A percentile compares a stretch with the other conserved stretches of the same genome.
Conservation (phyloP, 2,888 invertebrate species). For the Pelosia muscerda region DNA sequence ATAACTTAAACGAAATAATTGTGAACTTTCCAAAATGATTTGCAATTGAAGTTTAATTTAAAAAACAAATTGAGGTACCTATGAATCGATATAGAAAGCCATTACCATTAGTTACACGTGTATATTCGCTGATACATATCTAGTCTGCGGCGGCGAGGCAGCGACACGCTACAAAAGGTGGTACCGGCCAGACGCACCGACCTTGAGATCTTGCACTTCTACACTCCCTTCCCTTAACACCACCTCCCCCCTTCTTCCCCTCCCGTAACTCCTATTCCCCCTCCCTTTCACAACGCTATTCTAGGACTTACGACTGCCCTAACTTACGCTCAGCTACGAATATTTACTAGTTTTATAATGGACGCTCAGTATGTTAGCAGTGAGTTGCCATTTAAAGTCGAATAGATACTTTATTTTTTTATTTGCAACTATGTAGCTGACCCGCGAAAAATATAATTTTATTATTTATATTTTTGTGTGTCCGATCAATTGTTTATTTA, state of each 20-base stretch:
- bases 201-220: constrained; percentile 77
- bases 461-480: too few relatives aligned
- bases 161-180: constrained; percentile 43
- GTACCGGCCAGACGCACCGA: constrained; percentile 63
- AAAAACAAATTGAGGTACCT: constrained; percentile 35
- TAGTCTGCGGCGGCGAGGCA: constrained; percentile 24
- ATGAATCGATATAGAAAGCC: constrained; percentile 35
- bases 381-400: constrained; percentile 33
- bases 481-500: too few relatives aligned
- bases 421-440: too few relatives aligned
- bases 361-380: constrained; percentile 29
- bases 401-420: constrained; percentile 22
- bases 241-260: constrained; percentile 18
- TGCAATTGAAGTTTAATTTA: constrained; percentile 19
- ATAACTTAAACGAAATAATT: background rate
- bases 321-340: constrained; percentile 42
- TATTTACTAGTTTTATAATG: constrained; percentile 47
- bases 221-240: constrained; percentile 39
- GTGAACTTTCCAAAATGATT: background rate
- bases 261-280: constrained; percentile 20
- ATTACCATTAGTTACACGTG: constrained; percentile 51
- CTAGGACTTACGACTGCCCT: constrained; percentile 48
- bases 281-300: constrained; percentile 39
- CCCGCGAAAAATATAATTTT: too few relatives aligned
- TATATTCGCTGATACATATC: constrained; percentile 46